Percentiles rank a stretch among this genome's conserved stretches.
These are phyloP conservation scores for Holocentrus rufus DNA, from an alignment of 2,797 vertebrate species.

Conservation along the genomic window DNA sequence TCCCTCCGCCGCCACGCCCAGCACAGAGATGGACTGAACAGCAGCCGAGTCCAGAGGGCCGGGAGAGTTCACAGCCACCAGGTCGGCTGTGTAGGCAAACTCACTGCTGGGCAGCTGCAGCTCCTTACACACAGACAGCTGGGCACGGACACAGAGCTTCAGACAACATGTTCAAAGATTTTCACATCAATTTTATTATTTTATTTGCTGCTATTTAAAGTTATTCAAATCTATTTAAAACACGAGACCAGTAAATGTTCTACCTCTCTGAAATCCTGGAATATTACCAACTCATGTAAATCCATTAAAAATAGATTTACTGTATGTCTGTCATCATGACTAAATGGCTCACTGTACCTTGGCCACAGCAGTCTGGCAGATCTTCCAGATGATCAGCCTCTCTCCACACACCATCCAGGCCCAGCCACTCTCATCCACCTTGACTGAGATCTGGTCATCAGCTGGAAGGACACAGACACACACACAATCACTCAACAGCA, in stretches of 20 bases:
- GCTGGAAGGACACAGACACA: constrained; percentile 65
- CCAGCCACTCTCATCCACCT: constrained; percentile 92
- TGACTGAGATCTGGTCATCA: constrained; percentile 87
- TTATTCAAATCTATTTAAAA: too few species aligned
- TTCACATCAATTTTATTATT: too few species aligned
- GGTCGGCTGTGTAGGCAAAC: constrained; percentile 82
- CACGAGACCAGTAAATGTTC: too few species aligned
- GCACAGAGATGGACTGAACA: constrained; percentile 88
- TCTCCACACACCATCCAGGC: constrained; percentile 93
- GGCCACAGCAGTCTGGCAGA: constrained; percentile 87
- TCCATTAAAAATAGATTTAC: too few species aligned
- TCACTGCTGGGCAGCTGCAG: constrained; percentile 91
- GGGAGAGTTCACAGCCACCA: constrained; percentile 85
- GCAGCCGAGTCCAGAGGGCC: constrained; percentile 79
- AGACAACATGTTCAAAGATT: neutral
- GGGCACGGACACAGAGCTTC: constrained; percentile 14
- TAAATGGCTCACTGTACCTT: constrained; percentile 83
- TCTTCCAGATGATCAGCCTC: constrained; percentile 93
- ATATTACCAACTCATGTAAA: too few species aligned
- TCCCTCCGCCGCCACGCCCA: constrained; percentile 89
- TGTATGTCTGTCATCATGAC: too few species aligned
- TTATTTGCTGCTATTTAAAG: too few species aligned
- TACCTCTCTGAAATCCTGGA: too few species aligned
- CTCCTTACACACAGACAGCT: constrained; percentile 95
- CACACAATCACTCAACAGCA: neutral